Evolutionary conservation across 2,888 invertebrate species (phyloP).

Genomic region (Plutella xylostella): DNA sequence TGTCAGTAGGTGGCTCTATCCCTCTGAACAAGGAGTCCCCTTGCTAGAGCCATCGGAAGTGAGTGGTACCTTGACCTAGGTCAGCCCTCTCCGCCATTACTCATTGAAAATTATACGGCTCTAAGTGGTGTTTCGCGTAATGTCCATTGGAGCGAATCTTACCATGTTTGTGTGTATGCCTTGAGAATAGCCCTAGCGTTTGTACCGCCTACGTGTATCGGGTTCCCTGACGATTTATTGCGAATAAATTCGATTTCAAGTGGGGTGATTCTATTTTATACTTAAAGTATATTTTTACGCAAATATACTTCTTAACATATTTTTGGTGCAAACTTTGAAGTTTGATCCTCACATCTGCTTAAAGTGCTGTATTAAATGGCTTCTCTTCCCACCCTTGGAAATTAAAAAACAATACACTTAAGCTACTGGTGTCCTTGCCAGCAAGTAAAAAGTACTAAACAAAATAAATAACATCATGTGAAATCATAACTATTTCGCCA

Average conservation of each 20-base stretch:
- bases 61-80: conserved; percentile 58
- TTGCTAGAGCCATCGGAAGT: conserved; percentile 30
- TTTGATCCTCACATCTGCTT: too few species aligned
- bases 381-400: too few species aligned
- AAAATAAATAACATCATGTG: too few species aligned
- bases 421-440: too few species aligned
- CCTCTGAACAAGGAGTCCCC: too few species aligned
- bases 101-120: conserved; percentile 64
- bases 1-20: too few species aligned
- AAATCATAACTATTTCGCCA: too few species aligned
- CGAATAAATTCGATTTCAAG: conserved; percentile 23
- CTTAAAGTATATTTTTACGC: background rate
- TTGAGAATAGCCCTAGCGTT: conserved; percentile 22
- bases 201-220: conserved; percentile 20
- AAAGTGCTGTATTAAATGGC: too few species aligned
- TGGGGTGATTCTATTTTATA: conserved; percentile 29
- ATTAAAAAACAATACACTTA: too few species aligned
- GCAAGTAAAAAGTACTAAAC: too few species aligned
- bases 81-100: conserved; percentile 43
- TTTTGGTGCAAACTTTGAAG: too few species aligned
- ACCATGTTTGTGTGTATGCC: conserved; percentile 16
- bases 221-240: conserved; percentile 31
- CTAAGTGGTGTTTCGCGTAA: conserved; percentile 63
- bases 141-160: conserved; percentile 35
- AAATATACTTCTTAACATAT: too few species aligned